A percentile compares a stretch with the other conserved stretches of the same genome.
These are phyloP conservation scores for human (Homo sapiens) DNA, from an alignment of 2,113 vertebrate genomes.

Conservation along the genomic window DNA sequence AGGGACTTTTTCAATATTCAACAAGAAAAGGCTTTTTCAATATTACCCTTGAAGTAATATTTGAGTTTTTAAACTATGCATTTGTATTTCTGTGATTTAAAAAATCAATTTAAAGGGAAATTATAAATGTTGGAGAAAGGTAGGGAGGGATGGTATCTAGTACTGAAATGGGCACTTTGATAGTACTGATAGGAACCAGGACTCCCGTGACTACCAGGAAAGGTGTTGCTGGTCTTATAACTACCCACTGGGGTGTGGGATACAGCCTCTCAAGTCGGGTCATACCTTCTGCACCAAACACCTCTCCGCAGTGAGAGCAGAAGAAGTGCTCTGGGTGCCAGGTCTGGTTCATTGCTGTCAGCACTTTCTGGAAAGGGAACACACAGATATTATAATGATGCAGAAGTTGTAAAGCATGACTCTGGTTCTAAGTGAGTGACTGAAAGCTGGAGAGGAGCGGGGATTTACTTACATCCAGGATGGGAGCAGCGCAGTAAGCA, in stretches of 20 bases:
- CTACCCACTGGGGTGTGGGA: too few species aligned
- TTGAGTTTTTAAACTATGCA: background rate
- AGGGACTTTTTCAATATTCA: background rate
- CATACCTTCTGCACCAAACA: conserved; percentile 90
- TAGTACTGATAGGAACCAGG: background rate
- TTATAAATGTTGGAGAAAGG: background rate
- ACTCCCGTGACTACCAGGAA: too few species aligned
- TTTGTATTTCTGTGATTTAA: background rate
- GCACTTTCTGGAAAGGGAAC: conserved; percentile 87
- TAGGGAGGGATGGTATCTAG: background rate
- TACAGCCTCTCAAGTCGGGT: background rate
- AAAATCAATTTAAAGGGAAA: background rate
- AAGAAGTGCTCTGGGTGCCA: conserved; percentile 99
- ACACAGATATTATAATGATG: background rate
- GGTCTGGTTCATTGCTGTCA: conserved; percentile 92
- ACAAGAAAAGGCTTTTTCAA: background rate
- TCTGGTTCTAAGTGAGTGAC: background rate
- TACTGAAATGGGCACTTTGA: background rate
- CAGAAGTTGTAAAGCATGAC: background rate
- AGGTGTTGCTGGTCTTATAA: background rate
- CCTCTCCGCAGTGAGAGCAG: conserved; percentile 90
- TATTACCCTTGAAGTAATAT: background rate
- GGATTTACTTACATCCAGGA: conserved; percentile 82
- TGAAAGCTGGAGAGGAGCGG: rapidly evolving
- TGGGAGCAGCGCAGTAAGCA: conserved; percentile 90